Conservation (phyloP, 1,140 invertebrate species). For the Drosophila repleta region DNA sequence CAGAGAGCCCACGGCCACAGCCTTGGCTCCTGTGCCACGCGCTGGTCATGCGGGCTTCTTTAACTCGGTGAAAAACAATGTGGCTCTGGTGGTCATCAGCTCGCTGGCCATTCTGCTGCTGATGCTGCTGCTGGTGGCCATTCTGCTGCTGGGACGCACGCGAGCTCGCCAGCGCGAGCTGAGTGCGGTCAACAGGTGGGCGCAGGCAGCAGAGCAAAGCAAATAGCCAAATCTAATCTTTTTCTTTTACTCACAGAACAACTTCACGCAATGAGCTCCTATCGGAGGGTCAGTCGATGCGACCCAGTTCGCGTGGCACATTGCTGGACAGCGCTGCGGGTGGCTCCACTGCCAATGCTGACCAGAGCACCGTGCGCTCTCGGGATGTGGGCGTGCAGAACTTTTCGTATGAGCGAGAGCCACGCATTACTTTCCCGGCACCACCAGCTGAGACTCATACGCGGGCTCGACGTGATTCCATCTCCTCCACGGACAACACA, state of each 20-base stretch:
- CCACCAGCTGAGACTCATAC: constrained; percentile 46
- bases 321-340: constrained; percentile 39
- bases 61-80: constrained; percentile 84
- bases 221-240: background rate
- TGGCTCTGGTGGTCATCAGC: constrained; percentile 81
- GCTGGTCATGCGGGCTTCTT: constrained; percentile 88
- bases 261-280: constrained; percentile 76
- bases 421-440: constrained; percentile 69
- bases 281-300: constrained; percentile 69
- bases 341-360: constrained; percentile 23
- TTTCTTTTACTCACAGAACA: constrained; percentile 39
- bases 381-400: constrained; percentile 71
- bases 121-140: constrained; percentile 86
- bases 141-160: constrained; percentile 86
- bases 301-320: constrained; percentile 66
- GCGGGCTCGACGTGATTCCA: constrained; percentile 60
- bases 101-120: constrained; percentile 86
- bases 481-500: constrained; percentile 78
- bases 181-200: constrained; percentile 64
- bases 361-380: constrained; percentile 54
- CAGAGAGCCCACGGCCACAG: constrained; percentile 86
- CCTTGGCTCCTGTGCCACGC: constrained; percentile 86
- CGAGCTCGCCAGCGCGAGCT: constrained; percentile 85
- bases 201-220: background rate
- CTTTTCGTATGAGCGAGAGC: constrained; percentile 70